Base-by-base conservation (phyloP, 2,113 vertebrate species). In the Pandion haliaetus region DNA sequence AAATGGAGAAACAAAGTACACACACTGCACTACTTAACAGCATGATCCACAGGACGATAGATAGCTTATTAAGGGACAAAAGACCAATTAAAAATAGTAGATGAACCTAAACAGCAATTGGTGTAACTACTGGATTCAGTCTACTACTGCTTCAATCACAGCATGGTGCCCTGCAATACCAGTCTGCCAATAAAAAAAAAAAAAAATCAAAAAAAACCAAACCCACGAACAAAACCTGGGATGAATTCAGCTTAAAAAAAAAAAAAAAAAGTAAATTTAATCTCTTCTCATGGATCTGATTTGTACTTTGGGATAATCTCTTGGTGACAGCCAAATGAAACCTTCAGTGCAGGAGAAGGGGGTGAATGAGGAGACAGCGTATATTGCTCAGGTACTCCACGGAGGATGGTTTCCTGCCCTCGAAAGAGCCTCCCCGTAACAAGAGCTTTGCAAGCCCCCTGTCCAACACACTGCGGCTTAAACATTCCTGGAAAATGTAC, bases 11-110 rank as follows among this genome's bases (percentile, higher is more conserved):
- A 61, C 2, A 1, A 95, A 78, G 32, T 1, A n/a, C 13, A 38
- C 61, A 38, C 58, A 24, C 5, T 24, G 52, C 57, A 25, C 26
- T 52, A 17, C 23, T 69, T 34, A 55, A 63, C 76, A 74, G 80
- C 36, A 12, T 7, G 55, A 74, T 12, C 65, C 73, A 44, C 44
- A 26, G 57, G 69, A 77, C 59, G 71, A 57, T 0, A 42, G 73
- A 67, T 2, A 54, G 31, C 36, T 94, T 55, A 85, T 17, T 50
- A 86, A 87, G 59, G 61, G 58, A 84, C 26, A 71, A 86, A 89
- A 86, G 69, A 50, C 42, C 65, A 82, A 96, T 93, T 82, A 87
- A 94, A 85, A 82, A 12, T 4, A 67, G 78, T 12, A 85, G 71
- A 82, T 38, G 49, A 90, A 74, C 61, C 66, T 52, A 34, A 87